Percentiles rank a stretch among this genome's conserved stretches.
phyloP scores from a whole-genome alignment of 2,888 invertebrate genomes.

The Anthrax anthrax region DNA sequence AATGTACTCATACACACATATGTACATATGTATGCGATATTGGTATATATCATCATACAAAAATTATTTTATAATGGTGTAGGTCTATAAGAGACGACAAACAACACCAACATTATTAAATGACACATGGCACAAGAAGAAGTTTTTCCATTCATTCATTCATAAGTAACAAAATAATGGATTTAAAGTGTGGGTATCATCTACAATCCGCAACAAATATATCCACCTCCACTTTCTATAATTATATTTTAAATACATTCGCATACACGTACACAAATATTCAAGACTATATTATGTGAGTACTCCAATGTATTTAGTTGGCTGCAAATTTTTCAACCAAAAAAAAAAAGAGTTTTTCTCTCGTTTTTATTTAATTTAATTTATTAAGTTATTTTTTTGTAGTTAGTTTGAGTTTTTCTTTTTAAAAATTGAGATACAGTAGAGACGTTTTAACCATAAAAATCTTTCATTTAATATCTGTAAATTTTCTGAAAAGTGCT shows the following conservation, averaged over 20 bases:
- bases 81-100: background rate
- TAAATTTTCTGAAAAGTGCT: conserved; percentile 28
- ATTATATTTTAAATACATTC: too few relatives aligned
- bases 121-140: conserved; percentile 4
- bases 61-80: conserved; percentile 2
- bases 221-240: background rate
- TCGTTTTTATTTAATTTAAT: too few relatives aligned
- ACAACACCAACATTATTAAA: conserved; percentile 2
- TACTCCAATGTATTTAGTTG: too few relatives aligned
- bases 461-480: conserved; percentile 25
- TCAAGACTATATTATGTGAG: too few relatives aligned
- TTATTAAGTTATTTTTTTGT: too few relatives aligned
- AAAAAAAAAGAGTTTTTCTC: too few relatives aligned
- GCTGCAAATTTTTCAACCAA: too few relatives aligned
- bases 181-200: background rate
- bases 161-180: background rate
- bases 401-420: too few relatives aligned
- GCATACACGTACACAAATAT: too few relatives aligned
- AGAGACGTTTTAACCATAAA: conserved; percentile 7
- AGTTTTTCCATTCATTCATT: background rate
- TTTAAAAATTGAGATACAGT: conserved; percentile 1
- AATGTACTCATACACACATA: too few relatives aligned
- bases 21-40: too few relatives aligned
- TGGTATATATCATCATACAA: background rate
- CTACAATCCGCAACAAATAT: background rate